These are phyloP conservation scores for Trimorus sp. DNA, from an alignment of 2,888 invertebrate genomes.

Conservation along the genomic window DNA sequence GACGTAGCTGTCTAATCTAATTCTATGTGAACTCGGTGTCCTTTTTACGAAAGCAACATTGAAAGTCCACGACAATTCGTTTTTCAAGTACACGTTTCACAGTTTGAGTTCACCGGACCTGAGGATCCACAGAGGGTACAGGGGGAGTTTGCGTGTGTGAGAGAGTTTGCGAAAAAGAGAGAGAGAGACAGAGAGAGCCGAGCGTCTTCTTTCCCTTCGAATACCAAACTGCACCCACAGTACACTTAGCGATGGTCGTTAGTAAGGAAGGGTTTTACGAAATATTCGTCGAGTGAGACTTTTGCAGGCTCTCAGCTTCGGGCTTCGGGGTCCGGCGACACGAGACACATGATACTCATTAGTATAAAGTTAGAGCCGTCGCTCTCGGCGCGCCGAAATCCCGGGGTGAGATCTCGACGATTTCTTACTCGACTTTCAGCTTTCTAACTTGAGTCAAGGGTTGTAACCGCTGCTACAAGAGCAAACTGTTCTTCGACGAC, in stretches of 20 bases:
- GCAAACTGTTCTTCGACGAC: constrained; percentile 46
- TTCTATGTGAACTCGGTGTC: constrained; percentile 35
- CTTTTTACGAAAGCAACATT: constrained; percentile 38
- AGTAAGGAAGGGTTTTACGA: constrained; percentile 38
- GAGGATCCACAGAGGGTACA: constrained; percentile 13
- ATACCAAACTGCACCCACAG: constrained; percentile 72
- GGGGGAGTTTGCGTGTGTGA: too few relatives aligned
- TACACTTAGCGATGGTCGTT: constrained; percentile 55
- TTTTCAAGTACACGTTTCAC: constrained; percentile 35
- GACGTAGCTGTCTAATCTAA: constrained; percentile 24
- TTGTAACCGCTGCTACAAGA: constrained; percentile 77
- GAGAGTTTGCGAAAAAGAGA: too few relatives aligned
- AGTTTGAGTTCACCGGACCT: constrained; percentile 23
- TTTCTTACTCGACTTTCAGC: constrained; percentile 71
- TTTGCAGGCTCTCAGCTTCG: constrained; percentile 19
- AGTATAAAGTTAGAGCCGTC: constrained; percentile 27
- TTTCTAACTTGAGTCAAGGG: constrained; percentile 81
- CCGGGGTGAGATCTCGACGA: constrained; percentile 27
- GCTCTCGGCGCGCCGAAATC: constrained; percentile 29
- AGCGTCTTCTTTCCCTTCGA: constrained; percentile 74
- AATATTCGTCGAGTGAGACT: constrained; percentile 44
- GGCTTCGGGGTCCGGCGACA: constrained; percentile 20
- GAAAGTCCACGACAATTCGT: constrained; percentile 48
- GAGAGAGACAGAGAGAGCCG: constrained; percentile 18
- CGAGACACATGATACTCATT: constrained; percentile 21